Conservation (phyloP, 2,888 invertebrate species). For the Tubiluchus corallicola region DNA sequence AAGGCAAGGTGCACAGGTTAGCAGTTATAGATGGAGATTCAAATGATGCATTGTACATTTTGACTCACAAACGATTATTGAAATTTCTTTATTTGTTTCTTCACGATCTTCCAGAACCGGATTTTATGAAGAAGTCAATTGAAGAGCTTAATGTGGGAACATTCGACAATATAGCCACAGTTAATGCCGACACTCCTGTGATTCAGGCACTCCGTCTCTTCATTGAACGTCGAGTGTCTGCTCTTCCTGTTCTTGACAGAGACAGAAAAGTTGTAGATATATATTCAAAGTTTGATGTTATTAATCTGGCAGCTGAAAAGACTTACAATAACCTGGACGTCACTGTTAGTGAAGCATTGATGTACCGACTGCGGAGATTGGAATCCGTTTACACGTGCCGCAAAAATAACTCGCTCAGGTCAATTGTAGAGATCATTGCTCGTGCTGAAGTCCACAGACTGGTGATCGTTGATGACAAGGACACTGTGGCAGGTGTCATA, state of each 20-base stretch:
- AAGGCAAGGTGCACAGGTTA: slow-evolving; percentile 84
- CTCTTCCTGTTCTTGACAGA: slow-evolving; percentile 71
- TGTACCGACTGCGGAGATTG: too few relatives aligned
- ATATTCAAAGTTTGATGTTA: slow-evolving; percentile 97
- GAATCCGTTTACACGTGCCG: too few relatives aligned
- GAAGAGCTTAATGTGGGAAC: slow-evolving; percentile 71
- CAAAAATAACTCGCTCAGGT: too few relatives aligned
- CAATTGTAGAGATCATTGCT: too few relatives aligned
- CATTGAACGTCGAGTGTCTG: slow-evolving; percentile 82
- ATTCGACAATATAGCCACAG: slow-evolving; percentile 66
- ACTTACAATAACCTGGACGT: slow-evolving; percentile 92
- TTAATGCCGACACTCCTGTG: slow-evolving; percentile 53
- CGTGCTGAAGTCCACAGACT: slow-evolving; percentile 33
- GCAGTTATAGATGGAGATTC: slow-evolving; percentile 88
- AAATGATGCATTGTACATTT: slow-evolving; percentile 90
- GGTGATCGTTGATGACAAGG: slow-evolving; percentile 28
- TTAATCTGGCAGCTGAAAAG: slow-evolving; percentile 92
- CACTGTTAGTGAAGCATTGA: slow-evolving; percentile 72
- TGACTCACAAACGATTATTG: slow-evolving; percentile 93
- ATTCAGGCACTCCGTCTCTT: slow-evolving; percentile 86
- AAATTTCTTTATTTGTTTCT: slow-evolving; percentile 58
- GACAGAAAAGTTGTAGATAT: slow-evolving; percentile 82
- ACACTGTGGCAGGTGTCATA: slow-evolving; percentile 30
- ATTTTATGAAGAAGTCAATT: slow-evolving; percentile 59
- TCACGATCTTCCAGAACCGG: slow-evolving; percentile 76